phyloP scores from a whole-genome alignment of 2,113 vertebrate genomes.

The Condylura cristata region DNA sequence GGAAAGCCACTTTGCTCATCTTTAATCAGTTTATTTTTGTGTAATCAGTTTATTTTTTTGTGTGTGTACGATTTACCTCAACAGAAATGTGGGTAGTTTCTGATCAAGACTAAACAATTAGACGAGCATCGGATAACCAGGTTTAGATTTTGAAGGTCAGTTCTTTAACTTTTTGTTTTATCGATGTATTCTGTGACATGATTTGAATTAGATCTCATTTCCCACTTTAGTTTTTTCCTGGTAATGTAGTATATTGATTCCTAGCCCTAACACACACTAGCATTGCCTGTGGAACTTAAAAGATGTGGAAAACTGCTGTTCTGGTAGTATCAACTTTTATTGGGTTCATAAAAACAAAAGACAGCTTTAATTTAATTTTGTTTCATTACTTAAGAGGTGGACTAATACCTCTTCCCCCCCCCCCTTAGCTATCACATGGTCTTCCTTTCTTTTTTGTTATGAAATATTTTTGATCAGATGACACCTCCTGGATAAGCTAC shows the following conservation, averaged over 20 bases:
- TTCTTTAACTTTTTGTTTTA: neutral
- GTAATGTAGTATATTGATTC: neutral
- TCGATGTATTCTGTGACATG: neutral
- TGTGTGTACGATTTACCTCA: neutral
- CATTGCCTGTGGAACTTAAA: neutral
- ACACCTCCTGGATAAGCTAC: slow-evolving; percentile 67
- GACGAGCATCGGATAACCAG: neutral
- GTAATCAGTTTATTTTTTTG: neutral
- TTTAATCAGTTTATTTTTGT: neutral
- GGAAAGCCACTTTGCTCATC: no score
- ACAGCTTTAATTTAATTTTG: neutral
- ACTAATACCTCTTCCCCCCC: slow-evolving; percentile 57
- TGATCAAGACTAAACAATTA: neutral
- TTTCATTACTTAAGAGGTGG: slow-evolving; percentile 2
- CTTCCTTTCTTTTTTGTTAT: slow-evolving; percentile 66
- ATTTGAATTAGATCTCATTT: neutral
- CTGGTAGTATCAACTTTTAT: slow-evolving; percentile 2
- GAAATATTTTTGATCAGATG: slow-evolving; percentile 79
- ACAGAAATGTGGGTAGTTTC: neutral
- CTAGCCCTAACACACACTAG: neutral
- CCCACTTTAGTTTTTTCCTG: slow-evolving; percentile 16
- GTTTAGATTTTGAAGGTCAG: neutral
- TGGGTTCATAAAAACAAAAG: neutral
- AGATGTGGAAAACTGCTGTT: neutral
- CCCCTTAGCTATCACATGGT: neutral